Evolutionary conservation across 92 coral and sea anemone genomes (phyloP), one percentile per base, ranked within the genome.

Genomic region (Phenganax subtilis): DNA sequence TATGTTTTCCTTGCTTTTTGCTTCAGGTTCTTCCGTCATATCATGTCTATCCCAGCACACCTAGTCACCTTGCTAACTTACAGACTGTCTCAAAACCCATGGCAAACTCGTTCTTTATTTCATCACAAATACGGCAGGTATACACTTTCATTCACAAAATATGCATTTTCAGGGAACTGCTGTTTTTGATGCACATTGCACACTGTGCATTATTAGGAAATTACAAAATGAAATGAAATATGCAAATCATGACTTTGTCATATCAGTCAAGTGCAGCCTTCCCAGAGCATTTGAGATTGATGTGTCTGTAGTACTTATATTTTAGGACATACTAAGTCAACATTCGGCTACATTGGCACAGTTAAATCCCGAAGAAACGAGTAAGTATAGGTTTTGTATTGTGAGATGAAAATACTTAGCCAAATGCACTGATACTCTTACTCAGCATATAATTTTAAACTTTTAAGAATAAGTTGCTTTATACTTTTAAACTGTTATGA

Each of bases 41-140:
- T 73, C 97, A 94, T 87, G 98, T 93, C 51, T 93, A 90, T 67
- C 87, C 91, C 11, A 88, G 92, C 20, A 97, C 92, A 29, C 97
- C 96, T 0, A 83, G 97, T 15, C 98, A 94, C 74, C 93, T 94
- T 78, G 98, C 97, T 0, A 97, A 92, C 78, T 81, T 91, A n/a
- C 98, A 92, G 67, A 91, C 87, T 71, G 57, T 16, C 9, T 89
- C 76, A 85, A 97, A 94, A 62, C 88, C 97, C 37, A 87, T 89
- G 65, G 89, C 87, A 72, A 94, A 92, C 81, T 85, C 97, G 12
- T 94, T 94, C 77, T 94, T 94, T 10, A 94, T 94, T 94, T 94
- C 97, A 12, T 88, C 96, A 44, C 97, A 91, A 76, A 76, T 90
- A 53, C 85, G 98, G 82, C 97, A 94, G 96, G 98, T 54, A 67